Base-by-base conservation (phyloP, 2,888 invertebrate species). In the Mylabris sibirica region DNA sequence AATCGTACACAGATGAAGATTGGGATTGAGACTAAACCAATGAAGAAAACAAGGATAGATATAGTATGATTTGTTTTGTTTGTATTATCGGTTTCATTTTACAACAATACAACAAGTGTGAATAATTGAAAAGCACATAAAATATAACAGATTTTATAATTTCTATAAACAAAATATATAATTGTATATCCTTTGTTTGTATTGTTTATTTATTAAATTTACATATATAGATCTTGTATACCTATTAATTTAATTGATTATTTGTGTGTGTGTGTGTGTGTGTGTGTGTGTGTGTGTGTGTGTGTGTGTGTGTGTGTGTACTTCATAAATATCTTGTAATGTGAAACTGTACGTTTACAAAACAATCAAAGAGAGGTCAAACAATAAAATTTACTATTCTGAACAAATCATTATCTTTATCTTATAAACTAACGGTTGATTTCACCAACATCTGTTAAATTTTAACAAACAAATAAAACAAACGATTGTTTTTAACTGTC, bases 351-450 rank as follows among this genome's bases (percentile, higher is more conserved):
- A 49, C 71, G 65, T 62, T 30, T 8, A 30, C 8, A 30, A 30
- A 30, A 30, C 30, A 30, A 68, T 68, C 68, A 34, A 20, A 11
- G 14, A 71, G 68, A 71, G 71, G 71, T 71, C 71, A 71, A 71
- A 68, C 5, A 30, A 30, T 3, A 30, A 30, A 30, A 30, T 8
- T 30, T 8, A 30, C 30, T 30, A 30, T 30, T 30, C 30, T 30
- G 30, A 30, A 30, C 30, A 4, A 30, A 8, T 30, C 30, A 30
- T 30, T 30, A 30, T 30, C 30, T 30, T 8, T 30, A 30, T 30
- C n/a, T n/a, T n/a, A n/a, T n/a, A n/a, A n/a, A n/a, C n/a, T n/a
- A n/a, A n/a, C n/a, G n/a, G n/a, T n/a, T n/a, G n/a, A n/a, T n/a
- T n/a, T n/a, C n/a, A n/a, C n/a, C n/a, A n/a, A n/a, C n/a, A n/a